Conservation (phyloP, 2,888 invertebrate genomes). For the Hedychridium roseum region DNA sequence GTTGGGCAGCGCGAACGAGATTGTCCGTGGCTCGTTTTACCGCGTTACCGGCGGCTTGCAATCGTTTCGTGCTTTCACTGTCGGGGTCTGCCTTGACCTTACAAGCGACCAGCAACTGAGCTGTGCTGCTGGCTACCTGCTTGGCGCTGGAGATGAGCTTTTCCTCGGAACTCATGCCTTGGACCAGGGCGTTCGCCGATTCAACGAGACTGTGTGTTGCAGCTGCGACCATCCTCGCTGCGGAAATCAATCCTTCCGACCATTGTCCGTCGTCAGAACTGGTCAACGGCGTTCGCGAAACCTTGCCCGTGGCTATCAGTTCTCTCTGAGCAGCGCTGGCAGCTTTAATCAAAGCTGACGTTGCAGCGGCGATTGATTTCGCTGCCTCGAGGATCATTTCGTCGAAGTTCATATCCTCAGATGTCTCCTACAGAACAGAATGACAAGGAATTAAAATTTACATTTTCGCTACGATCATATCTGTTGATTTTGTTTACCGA, state of each 20-base stretch:
- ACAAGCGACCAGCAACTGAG: slow-evolving; percentile 96
- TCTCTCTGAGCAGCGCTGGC: slow-evolving; percentile 97
- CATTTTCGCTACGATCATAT: too few relatives aligned
- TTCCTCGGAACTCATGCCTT: slow-evolving; percentile 92
- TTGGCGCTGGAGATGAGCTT: slow-evolving; percentile 95
- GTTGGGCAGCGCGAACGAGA: slow-evolving; percentile 92
- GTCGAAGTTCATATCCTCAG: slow-evolving; percentile 96
- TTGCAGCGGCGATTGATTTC: slow-evolving; percentile 96
- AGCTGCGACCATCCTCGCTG: slow-evolving; percentile 94
- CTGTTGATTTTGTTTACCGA: too few relatives aligned
- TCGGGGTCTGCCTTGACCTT: slow-evolving; percentile 98
- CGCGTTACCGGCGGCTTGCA: slow-evolving; percentile 93
- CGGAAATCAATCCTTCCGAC: slow-evolving; percentile 96
- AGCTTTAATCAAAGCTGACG: slow-evolving; percentile 94
- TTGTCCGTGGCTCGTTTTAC: slow-evolving; percentile 98
- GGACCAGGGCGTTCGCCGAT: slow-evolving; percentile 95
- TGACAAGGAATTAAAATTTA: too few relatives aligned
- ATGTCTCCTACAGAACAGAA: slow-evolving; percentile 75
- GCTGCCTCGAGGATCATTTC: slow-evolving; percentile 99
- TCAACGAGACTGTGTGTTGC: slow-evolving; percentile 98
- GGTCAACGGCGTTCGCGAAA: slow-evolving; percentile 80
- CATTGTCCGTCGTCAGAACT: slow-evolving; percentile 97
- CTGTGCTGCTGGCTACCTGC: slow-evolving; percentile 96
- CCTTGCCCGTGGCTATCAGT: slow-evolving; percentile 89
- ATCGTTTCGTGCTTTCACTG: slow-evolving; percentile 89